Conservation (phyloP, 92 coral and sea anemone genomes). For the Blastomussa wellsi region DNA sequence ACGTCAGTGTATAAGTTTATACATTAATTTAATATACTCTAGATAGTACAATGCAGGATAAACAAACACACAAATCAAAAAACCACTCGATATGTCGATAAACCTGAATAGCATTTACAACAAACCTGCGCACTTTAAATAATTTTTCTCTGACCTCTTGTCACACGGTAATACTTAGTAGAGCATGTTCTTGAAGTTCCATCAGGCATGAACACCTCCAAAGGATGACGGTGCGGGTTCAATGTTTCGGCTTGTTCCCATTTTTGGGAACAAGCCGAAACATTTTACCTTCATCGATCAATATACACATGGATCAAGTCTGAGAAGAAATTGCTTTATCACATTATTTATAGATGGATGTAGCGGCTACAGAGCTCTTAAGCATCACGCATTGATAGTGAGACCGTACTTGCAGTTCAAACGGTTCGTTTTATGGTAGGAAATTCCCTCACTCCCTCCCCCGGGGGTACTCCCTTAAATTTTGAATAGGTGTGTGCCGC, state of each 20-base stretch:
- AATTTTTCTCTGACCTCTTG: not conserved
- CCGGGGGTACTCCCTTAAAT: no score
- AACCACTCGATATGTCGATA: no score
- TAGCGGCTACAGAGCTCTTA: no score
- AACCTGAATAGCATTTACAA: no score
- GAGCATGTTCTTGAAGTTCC: not conserved
- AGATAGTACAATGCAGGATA: not conserved
- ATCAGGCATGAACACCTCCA: not conserved
- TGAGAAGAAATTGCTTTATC: not conserved
- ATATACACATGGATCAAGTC: not conserved
- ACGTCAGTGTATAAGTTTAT: not conserved
- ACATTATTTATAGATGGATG: no score
- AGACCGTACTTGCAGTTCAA: no score
- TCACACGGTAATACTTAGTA: not conserved
- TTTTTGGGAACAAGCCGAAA: conserved; percentile 29
- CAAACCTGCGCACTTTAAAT: not conserved
- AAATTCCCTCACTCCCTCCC: no score
- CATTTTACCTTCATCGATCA: not conserved
- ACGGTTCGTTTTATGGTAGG: no score
- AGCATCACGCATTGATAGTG: no score
- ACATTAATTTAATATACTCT: not conserved
- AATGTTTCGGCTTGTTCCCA: conserved; percentile 48
- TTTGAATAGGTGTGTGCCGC: no score
- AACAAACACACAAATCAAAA: not conserved
- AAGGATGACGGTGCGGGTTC: conserved; percentile 1